Conservation (phyloP, 2,888 invertebrate species). For the Tubulanus polymorphus region DNA sequence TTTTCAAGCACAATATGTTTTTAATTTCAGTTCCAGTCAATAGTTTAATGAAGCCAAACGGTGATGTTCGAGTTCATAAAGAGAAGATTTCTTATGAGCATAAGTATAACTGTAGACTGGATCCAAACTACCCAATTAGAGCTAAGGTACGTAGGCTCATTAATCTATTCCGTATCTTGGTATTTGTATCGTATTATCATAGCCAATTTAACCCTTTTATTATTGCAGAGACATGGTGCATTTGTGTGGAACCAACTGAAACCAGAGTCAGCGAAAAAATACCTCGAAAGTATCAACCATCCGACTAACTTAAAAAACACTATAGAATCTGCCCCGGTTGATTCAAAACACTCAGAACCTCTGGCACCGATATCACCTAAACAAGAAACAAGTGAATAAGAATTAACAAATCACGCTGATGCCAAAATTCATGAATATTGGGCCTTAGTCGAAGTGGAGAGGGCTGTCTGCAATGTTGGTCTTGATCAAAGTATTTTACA, state of each 20-base stretch:
- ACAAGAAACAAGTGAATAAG: too few relatives aligned
- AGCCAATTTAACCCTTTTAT: background rate
- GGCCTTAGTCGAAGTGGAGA: too few relatives aligned
- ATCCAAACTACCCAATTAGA: constrained; percentile 44
- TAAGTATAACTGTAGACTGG: constrained; percentile 39
- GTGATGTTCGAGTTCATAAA: constrained; percentile 32
- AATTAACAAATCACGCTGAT: too few relatives aligned
- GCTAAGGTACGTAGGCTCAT: constrained; percentile 33
- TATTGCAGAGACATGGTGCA: constrained; percentile 1
- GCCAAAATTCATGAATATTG: too few relatives aligned
- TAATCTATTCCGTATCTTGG: background rate
- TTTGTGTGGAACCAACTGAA: constrained; percentile 1
- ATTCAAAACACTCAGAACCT: too few relatives aligned
- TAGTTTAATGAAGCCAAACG: constrained; percentile 30
- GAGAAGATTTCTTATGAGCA: constrained; percentile 49
- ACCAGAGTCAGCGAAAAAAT: background rate
- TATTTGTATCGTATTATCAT: background rate
- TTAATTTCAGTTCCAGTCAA: constrained; percentile 42
- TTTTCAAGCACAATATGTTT: background rate
- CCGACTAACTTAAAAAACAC: background rate
- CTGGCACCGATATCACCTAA: too few relatives aligned
- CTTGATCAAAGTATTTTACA: too few relatives aligned
- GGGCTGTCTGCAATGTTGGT: too few relatives aligned
- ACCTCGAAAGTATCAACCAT: background rate
- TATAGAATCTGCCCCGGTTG: too few relatives aligned